Evolutionary conservation across 64 coral and sea anemone species (phyloP).

Genomic region (Porites australiensis): DNA sequence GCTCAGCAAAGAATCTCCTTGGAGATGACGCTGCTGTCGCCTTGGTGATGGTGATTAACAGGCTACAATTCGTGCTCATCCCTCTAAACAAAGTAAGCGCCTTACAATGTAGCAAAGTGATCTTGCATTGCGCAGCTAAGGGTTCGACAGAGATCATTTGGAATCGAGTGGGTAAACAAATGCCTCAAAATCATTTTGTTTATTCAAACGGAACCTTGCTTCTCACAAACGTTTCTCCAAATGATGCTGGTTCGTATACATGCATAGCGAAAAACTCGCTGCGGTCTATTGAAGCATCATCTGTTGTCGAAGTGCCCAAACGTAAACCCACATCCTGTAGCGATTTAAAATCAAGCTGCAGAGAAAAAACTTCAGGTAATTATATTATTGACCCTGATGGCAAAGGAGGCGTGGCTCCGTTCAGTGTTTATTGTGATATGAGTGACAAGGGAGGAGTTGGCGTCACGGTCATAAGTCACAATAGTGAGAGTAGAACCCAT

Average conservation of each 20-base stretch:
- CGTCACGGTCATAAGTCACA: constrained; percentile 28
- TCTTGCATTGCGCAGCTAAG: not conserved
- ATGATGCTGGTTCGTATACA: constrained; percentile 9
- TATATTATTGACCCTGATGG: too few relatives aligned
- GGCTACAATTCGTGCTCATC: constrained; percentile 7
- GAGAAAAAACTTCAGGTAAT: not conserved
- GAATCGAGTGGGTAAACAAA: not conserved
- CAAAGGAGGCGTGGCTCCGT: not conserved
- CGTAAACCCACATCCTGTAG: not conserved
- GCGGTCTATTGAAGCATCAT: not conserved
- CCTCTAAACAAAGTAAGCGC: not conserved
- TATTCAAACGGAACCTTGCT: constrained; percentile 50
- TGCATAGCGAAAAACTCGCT: constrained; percentile 18
- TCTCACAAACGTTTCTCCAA: not conserved
- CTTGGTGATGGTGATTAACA: not conserved
- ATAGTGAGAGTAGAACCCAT: constrained; percentile 29
- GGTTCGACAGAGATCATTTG: not conserved
- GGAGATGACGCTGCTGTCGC: not conserved
- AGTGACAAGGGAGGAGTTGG: constrained; percentile 2
- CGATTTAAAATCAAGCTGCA: not conserved
- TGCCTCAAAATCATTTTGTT: constrained; percentile 34
- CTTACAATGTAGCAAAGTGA: not conserved
- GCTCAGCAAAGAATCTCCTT: not conserved
- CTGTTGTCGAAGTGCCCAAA: not conserved
- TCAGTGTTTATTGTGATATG: not conserved